Evolutionary conservation across 2,797 vertebrate species (phyloP).

Genomic region (Enteromius unitaeniatus): DNA sequence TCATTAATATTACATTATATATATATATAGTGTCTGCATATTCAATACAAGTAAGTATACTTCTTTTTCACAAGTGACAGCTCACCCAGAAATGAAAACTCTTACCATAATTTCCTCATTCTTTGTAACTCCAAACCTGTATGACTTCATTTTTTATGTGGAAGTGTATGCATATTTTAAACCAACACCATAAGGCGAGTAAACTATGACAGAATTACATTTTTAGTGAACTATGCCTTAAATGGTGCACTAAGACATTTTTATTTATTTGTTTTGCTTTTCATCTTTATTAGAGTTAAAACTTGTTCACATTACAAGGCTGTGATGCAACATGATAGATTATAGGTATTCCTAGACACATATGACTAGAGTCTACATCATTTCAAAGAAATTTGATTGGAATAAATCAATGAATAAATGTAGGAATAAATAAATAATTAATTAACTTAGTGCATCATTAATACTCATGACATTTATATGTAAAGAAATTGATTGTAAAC

Average conservation of each 20-base stretch:
- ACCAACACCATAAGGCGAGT: neutral
- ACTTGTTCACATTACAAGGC: neutral
- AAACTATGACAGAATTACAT: neutral
- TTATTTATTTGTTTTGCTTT: neutral
- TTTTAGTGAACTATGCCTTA: neutral
- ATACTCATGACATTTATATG: neutral
- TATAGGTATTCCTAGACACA: neutral
- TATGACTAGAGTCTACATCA: neutral
- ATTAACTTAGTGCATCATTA: neutral
- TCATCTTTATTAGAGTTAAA: neutral
- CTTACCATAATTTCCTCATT: neutral
- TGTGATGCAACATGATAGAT: neutral
- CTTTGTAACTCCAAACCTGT: conserved; percentile 12
- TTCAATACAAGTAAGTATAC: neutral
- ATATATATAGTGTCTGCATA: neutral
- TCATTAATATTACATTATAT: neutral
- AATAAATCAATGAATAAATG: neutral
- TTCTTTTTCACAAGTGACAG: neutral
- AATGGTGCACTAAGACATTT: neutral
- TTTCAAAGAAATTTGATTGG: neutral
- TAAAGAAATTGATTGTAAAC: neutral
- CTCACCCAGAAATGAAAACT: neutral
- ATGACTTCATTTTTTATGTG: neutral
- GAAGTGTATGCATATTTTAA: neutral
- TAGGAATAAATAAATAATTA: neutral